Base-by-base conservation (phyloP, 2,113 vertebrate species). In the Plecotus auritus region DNA sequence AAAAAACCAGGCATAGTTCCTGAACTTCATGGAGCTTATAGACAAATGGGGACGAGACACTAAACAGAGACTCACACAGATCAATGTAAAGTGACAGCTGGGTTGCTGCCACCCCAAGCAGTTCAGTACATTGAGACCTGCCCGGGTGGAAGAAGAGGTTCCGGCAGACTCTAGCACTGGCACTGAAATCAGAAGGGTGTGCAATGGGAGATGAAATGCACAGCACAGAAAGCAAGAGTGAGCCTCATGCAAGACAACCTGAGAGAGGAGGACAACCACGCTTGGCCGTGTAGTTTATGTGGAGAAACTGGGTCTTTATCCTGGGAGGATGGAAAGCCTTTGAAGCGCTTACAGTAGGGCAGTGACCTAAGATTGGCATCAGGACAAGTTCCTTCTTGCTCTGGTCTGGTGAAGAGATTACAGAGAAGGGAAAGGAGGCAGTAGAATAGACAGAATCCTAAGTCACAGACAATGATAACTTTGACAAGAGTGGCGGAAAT, bases 301-400 rank as follows among this genome's bases (percentile, higher is more conserved):
- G 28, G 69, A 94, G 78, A 82, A 85, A 86, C 37, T 26, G 22
- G 9, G 40, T 89, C n/a, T 80, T 66, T 40, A 45, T 32, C 56
- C 47, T 80, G 26, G 77, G 78, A 86, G 54, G 42, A 91, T 8
- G 35, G 84, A 56, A 85, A 89, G 80, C 30, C 89, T 89, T 89
- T 72, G 54, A 95, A 85, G 93, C 42, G 23, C 30, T 84, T 56
- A 20, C 67, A 70, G 66, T 0, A 66, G 59, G 76, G 64, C 56
- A 86, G 64, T 40, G 47, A 59, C 1, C 10, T 49, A 74, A 83
- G 74, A 96, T 76, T 37, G 90, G 51, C 30, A 82, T 54, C 73
- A 47, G 66, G 30, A 84, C 80, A 76, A 78, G 22, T 8, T 67
- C 51, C 32, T 69, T 69, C 23, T 3, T 35, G 51, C 13, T 80